Percentiles rank a stretch among this genome's conserved stretches.
These are phyloP conservation scores for Equus przewalskii DNA, from an alignment of 2,113 vertebrate species.

Conservation along the genomic window DNA sequence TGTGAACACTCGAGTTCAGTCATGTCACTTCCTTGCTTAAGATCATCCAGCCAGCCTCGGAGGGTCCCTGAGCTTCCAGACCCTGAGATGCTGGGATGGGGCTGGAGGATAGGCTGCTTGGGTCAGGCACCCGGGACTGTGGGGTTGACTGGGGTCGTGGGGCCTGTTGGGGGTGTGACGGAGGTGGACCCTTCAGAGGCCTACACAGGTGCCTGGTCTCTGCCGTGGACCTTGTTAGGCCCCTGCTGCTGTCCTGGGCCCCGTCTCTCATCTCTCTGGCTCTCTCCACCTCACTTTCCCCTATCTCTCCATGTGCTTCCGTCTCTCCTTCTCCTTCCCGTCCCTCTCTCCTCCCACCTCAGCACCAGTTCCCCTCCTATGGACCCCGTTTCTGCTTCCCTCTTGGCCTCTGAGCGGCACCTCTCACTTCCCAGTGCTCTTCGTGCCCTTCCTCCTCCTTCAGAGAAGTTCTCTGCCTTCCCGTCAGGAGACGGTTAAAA, in stretches of 20 bases:
- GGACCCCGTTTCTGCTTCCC: background rate
- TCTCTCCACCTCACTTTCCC: background rate
- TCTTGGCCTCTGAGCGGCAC: background rate
- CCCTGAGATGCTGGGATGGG: background rate
- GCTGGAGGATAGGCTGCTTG: background rate
- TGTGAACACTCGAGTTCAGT: background rate
- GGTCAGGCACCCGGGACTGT: background rate
- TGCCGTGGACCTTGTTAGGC: background rate
- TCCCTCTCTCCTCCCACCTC: background rate
- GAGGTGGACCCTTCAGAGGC: background rate
- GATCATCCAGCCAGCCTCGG: background rate
- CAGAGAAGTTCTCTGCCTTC: background rate
- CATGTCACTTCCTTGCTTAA: background rate
- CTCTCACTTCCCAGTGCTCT: background rate
- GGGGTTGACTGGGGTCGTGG: background rate
- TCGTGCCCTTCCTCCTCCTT: background rate
- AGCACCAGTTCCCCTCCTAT: fast-evolving
- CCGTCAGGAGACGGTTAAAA: background rate
- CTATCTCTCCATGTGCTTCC: background rate
- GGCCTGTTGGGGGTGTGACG: background rate
- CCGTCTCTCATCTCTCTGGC: background rate
- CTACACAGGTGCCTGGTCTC: background rate
- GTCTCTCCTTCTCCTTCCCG: background rate
- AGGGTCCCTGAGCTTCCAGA: background rate
- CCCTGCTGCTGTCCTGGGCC: background rate